A percentile compares a stretch with the other conserved stretches of the same genome.
Conservation (phyloP, 1,140 invertebrate genomes). For the Pemphigus obesinymphae region DNA sequence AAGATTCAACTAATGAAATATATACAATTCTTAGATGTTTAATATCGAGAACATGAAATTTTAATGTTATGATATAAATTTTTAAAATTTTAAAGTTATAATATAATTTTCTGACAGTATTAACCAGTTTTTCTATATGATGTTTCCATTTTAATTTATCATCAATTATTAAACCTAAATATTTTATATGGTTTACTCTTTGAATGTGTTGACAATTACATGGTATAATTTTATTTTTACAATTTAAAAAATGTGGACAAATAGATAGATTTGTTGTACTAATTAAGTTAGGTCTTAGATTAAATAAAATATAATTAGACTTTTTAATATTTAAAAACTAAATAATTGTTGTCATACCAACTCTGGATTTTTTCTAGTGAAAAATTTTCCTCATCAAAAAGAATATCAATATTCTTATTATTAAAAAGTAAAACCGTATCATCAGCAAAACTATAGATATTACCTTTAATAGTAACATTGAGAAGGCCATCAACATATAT, state of each 20-base stretch:
- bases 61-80: no score
- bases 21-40: not conserved
- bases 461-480: no score
- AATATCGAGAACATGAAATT: not conserved
- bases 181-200: not conserved
- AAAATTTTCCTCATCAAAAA: not conserved
- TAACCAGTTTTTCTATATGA: not conserved
- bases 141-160: not conserved
- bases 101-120: not conserved
- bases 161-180: not conserved
- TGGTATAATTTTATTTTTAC: not conserved
- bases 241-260: not conserved
- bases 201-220: not conserved
- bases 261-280: not conserved
- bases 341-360: not conserved
- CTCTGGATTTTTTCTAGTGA: not conserved
- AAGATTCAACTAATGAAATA: not conserved
- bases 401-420: not conserved
- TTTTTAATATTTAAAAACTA: not conserved
- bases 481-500: no score
- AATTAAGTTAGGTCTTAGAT: not conserved
- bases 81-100: not conserved
- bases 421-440: not conserved
- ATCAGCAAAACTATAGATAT: not conserved
- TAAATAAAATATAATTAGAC: not conserved